Base-by-base conservation (phyloP, 1,140 invertebrate species). In the Listronotus oregonensis region DNA sequence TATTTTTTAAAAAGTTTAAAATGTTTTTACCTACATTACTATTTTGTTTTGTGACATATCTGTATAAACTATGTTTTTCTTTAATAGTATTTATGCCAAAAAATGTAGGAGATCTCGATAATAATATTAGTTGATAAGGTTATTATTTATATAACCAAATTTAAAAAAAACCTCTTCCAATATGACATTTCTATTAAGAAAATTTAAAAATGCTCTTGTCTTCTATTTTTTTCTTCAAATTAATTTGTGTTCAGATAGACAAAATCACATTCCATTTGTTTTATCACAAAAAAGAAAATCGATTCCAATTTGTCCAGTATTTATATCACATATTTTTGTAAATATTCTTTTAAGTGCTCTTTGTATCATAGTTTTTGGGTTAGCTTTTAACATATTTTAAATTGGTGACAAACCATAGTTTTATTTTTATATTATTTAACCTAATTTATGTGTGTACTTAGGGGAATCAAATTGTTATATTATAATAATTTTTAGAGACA, bases 401-500 rank as follows among this genome's bases (percentile, higher is more conserved):
- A 44, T 56, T 57, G 32, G 21, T 31, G 47, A 52, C 57, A 57
- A 57, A 68, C 62, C 67, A 66, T 63, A 62, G 59, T 72, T 69
- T 71, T 73, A 73, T 68, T 74, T 70, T 71, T 73, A 47, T 69
- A 67, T 37, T 37, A 37, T 37, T 27, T 66, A 55, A 50, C 46
- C 56, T 66, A 49, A 66, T 66, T 66, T 60, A 66, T 66, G 52
- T 46, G 69, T 75, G 75, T 77, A 77, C 75, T 77, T 77, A 77
- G 73, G 71, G 59, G 49, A 73, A 69, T 70, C 68, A 74, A 75
- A 75, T 74, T 77, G 73, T 76, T 77, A 74, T 73, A 74, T 72
- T 75, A 69, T 74, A 76, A 74, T 65, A 31, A 65, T 76, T 74
- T 76, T 76, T 77, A 71, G 70, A 71, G 72, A 74, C 72, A 66